These are phyloP conservation scores for Odontamblyopus rebecca DNA, from an alignment of 2,797 vertebrate species.

Conservation along the genomic window DNA sequence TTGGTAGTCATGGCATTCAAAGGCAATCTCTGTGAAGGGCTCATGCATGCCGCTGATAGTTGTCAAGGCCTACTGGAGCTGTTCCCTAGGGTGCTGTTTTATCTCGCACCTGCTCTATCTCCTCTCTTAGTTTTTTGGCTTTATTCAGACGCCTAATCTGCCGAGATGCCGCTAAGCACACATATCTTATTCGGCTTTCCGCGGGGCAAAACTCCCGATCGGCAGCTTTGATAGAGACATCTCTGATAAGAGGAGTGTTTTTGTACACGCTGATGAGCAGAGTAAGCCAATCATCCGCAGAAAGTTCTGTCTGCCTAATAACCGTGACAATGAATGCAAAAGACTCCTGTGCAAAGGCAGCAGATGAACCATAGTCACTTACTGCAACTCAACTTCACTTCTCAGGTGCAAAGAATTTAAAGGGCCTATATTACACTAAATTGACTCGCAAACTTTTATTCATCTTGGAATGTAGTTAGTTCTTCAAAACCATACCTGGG, in stretches of 20 bases:
- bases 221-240: slow-evolving; percentile 62
- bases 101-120: slow-evolving; percentile 63
- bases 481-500: no score
- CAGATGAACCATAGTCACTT: slow-evolving; percentile 14
- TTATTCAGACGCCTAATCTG: slow-evolving; percentile 66
- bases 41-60: slow-evolving; percentile 12
- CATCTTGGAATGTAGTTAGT: no score
- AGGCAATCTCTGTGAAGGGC: slow-evolving; percentile 4
- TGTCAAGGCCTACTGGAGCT: slow-evolving; percentile 43
- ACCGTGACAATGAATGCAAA: slow-evolving; percentile 15
- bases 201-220: slow-evolving; percentile 54
- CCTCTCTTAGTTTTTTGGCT: slow-evolving; percentile 46
- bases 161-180: slow-evolving; percentile 55
- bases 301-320: slow-evolving; percentile 29
- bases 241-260: slow-evolving; percentile 57
- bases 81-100: slow-evolving; percentile 53
- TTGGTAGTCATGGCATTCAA: slow-evolving; percentile 5
- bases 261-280: slow-evolving; percentile 36
- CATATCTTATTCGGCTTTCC: slow-evolving; percentile 73
- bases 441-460: no score
- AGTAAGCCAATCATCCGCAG: slow-evolving; percentile 37
- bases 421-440: background rate
- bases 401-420: background rate
- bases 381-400: background rate
- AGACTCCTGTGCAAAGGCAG: slow-evolving; percentile 22